Percentiles rank a stretch among this genome's conserved stretches.
These are phyloP conservation scores for Loripinus fragilis DNA, from an alignment of 2,888 invertebrate species.

Conservation along the genomic window DNA sequence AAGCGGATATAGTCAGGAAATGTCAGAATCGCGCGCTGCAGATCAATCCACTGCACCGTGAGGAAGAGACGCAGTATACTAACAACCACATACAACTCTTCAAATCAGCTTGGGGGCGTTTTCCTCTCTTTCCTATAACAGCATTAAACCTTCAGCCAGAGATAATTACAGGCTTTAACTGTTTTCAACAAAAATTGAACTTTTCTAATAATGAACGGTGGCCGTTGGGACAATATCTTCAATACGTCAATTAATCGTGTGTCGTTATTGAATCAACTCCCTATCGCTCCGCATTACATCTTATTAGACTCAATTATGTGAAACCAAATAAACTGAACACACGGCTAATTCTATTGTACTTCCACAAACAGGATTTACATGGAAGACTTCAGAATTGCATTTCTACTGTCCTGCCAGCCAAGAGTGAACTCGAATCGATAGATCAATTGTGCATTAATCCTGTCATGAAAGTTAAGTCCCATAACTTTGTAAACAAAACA, in stretches of 20 bases:
- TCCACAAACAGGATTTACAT: conserved; percentile 37
- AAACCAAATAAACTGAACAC: conserved; percentile 35
- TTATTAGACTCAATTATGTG: conserved; percentile 29
- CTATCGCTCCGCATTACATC: conserved; percentile 47
- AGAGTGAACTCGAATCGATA: too few relatives aligned
- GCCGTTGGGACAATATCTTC: conserved; percentile 12
- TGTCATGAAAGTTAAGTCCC: too few relatives aligned
- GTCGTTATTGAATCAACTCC: conserved; percentile 47
- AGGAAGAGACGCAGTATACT: too few relatives aligned
- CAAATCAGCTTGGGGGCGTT: too few relatives aligned
- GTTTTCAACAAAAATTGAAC: conserved; percentile 21
- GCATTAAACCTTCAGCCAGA: background rate
- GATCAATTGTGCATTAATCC: too few relatives aligned
- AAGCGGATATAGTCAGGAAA: too few relatives aligned
- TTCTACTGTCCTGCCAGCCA: too few relatives aligned
- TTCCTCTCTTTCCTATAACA: background rate
- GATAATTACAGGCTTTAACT: conserved; percentile 8
- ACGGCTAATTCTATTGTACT: conserved; percentile 43
- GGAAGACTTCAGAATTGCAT: too few relatives aligned
- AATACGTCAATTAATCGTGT: conserved; percentile 19
- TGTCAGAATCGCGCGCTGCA: too few relatives aligned
- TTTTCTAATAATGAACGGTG: conserved; percentile 20
- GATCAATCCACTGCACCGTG: too few relatives aligned
- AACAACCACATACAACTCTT: too few relatives aligned
- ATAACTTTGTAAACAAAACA: too few relatives aligned